These are phyloP conservation scores for Aegithalos caudatus DNA, from an alignment of 2,113 vertebrate species.

Conservation along the genomic window DNA sequence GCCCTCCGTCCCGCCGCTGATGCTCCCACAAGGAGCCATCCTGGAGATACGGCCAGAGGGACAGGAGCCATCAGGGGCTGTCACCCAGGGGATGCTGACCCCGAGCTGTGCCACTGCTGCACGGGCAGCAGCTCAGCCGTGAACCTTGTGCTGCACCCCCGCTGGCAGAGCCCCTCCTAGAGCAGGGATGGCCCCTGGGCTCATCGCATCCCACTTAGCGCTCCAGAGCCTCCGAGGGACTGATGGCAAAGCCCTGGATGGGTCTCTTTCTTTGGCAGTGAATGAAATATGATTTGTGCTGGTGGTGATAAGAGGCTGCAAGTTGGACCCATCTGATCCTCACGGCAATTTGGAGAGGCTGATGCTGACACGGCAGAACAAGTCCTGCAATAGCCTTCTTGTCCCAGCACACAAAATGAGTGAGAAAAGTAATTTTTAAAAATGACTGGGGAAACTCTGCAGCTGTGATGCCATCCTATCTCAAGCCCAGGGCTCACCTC, in stretches of 20 bases:
- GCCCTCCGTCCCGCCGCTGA: background rate
- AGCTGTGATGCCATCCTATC: background rate
- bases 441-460: background rate
- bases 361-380: background rate
- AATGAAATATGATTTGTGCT: background rate
- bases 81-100: rapidly evolving
- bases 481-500: background rate
- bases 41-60: rapidly evolving
- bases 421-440: background rate
- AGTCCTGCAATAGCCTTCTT: background rate
- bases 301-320: background rate
- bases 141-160: rapidly evolving
- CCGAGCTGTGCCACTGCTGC: background rate
- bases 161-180: rapidly evolving
- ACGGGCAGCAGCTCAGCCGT: background rate
- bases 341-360: rapidly evolving
- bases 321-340: background rate
- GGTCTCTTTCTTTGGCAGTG: background rate
- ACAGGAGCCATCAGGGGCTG: rapidly evolving
- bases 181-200: background rate
- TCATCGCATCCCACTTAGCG: rapidly evolving
- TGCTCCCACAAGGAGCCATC: background rate
- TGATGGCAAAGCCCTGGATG: background rate
- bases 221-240: background rate
- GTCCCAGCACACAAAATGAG: background rate